Evolutionary conservation across 37 sponge, comb jelly and placozoan species (phyloP), one percentile per base, ranked within the genome.

Genomic region (Trichoplax adhaerens): DNA sequence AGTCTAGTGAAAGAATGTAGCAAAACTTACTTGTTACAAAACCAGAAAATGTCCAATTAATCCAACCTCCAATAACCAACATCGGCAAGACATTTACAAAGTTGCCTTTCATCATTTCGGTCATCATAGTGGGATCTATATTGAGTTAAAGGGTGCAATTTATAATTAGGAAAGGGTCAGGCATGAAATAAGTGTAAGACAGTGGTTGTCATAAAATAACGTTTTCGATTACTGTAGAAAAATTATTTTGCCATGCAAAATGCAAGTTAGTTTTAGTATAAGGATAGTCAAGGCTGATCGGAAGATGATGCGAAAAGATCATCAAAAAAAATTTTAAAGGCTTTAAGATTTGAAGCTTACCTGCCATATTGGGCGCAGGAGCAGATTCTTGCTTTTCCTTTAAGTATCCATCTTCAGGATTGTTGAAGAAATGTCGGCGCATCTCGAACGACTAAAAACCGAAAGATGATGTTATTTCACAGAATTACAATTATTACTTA

Each of bases 1-100:
- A 29, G 29, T 0, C 29, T 60, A 12, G 62, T 60, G 62, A 0
- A 10, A 10, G 62, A 60, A 12, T 60, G 12, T 10, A 60, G 60
- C 7, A 29, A 5, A 69, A 62, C 82, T 84, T 62, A 83, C 90
- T 97, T 47, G 87, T 81, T 0, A 92, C 83, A 77, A 95, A 95
- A 0, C 98, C 98, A 77, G 98, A 83, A 81, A 95, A 95, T 51
- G 89, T 88, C 86, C 86, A 86, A 71, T 83, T 92, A 71, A 97
- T 97, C 93, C 99, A 97, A 4, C 99, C 93, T 53, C 99, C 99
- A 67, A 97, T 83, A 57, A 92, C 73, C 51, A 97, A 82, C 99
- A 97, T 97, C 2, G 99, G 99, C 7, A 97, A 73, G 51, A 92
- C 81, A 68, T 97, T 91, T 10, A 84, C 89, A 65, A 97, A 66